Percentiles rank a stretch among this genome's conserved stretches.
phyloP scores from a whole-genome alignment of 2,797 vertebrate genomes.

The Petrocephalus schoutedeni region DNA sequence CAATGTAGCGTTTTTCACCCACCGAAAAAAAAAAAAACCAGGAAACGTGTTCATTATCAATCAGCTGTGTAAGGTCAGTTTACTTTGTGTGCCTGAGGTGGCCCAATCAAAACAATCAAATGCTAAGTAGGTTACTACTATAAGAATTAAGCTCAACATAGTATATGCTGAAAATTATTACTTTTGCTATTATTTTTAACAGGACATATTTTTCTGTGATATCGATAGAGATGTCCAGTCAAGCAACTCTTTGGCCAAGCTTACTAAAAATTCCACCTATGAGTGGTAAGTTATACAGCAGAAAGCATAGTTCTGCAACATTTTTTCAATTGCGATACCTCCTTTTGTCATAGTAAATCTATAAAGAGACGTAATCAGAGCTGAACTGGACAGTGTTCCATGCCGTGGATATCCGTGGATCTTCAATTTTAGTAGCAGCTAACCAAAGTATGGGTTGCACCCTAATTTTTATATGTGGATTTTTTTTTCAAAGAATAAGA shows the following conservation, averaged over 20 bases:
- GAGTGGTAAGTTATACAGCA: neutral
- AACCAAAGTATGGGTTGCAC: neutral
- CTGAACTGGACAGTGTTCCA: neutral
- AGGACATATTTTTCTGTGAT: neutral
- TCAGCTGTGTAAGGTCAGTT: slow-evolving; percentile 1
- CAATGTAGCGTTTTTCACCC: neutral
- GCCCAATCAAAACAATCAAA: neutral
- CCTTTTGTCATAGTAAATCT: neutral
- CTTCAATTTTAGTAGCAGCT: neutral
- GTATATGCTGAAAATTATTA: neutral
- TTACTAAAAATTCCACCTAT: neutral
- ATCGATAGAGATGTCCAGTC: neutral
- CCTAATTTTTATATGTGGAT: neutral
- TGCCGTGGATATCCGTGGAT: neutral
- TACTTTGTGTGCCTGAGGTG: neutral
- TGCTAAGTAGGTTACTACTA: neutral
- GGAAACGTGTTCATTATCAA: neutral
- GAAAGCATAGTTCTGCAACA: neutral
- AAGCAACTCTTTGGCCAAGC: neutral
- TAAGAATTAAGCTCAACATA: neutral
- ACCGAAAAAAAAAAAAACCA: neutral
- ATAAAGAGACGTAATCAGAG: neutral
- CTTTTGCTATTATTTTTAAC: neutral
- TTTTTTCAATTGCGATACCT: neutral
- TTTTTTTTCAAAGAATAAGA: neutral